Evolutionary conservation across 2,113 vertebrate species (phyloP).

Genomic region (Lipophrys pholis): DNA sequence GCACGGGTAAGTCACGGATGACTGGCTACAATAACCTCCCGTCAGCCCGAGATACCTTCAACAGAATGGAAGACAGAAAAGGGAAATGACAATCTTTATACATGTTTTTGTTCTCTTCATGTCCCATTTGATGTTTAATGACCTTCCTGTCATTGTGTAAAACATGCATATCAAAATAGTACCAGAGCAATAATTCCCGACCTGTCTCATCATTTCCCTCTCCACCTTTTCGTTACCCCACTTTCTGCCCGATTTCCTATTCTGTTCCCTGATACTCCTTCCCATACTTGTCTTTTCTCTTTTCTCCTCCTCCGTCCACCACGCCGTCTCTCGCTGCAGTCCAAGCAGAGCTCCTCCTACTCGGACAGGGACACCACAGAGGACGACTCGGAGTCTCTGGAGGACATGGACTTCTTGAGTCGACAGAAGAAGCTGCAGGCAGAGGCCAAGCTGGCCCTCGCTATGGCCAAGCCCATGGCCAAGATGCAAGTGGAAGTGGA

Average conservation of each 20-base stretch:
- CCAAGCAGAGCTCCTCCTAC: constrained; percentile 99
- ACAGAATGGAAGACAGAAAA: constrained; percentile 21
- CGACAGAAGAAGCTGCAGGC: constrained; percentile 97
- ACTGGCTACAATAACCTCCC: constrained; percentile 43
- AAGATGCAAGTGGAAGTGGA: constrained; percentile 99
- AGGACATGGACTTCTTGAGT: constrained; percentile 98
- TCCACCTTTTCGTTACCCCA: not conserved
- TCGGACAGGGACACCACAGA: constrained; percentile 98
- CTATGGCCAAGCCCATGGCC: constrained; percentile 99
- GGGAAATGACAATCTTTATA: constrained; percentile 29
- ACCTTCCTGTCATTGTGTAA: not conserved
- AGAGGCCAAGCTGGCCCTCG: constrained; percentile 96
- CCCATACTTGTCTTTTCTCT: not conserved
- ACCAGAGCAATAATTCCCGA: constrained; percentile 1
- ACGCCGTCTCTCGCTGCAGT: constrained; percentile 74
- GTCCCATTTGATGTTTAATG: not conserved
- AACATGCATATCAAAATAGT: constrained; percentile 23
- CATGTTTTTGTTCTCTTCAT: constrained; percentile 22
- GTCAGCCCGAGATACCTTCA: constrained; percentile 42
- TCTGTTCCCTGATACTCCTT: not conserved
- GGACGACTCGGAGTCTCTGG: constrained; percentile 96
- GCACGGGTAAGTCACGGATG: constrained; percentile 29
- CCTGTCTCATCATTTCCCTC: not conserved
- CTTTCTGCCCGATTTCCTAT: not conserved
- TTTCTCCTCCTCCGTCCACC: too few relatives aligned